Base-by-base conservation (phyloP, 2,888 invertebrate species). In the Rhopalosiphum nymphaeae region DNA sequence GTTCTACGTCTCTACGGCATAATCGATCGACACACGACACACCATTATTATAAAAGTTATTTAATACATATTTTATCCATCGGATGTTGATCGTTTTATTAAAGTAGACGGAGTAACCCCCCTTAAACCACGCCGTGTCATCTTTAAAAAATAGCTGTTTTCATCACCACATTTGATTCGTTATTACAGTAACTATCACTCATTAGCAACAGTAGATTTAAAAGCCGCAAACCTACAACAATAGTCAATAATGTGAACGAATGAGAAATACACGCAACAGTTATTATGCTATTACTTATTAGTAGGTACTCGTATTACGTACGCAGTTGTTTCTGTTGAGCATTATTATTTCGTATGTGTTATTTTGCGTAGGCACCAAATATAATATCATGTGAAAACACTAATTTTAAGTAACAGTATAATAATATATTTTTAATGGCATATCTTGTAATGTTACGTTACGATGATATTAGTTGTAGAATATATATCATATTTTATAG, bases 381-480 rank as follows among this genome's bases (percentile, higher is more conserved):
- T 44, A 13, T 44, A 44, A 85, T 85, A 44, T 44, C 85, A 85
- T 85, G 44, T 85, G 44, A 78, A 78, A 44, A 44, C 85, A 85
- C 29, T 26, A 44, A 44, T 36, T 78, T 78, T 36, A 36, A 78
- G 36, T 36, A 36, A 78, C 36, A 78, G 49, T 86, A 86, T 53
- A 53, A 49, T 53, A n/a, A 89, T 89, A 89, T 26, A 89, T 89
- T 89, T 89, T 89, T 89, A 89, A 89, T 89, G 53, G 26, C 53
- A 26, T 36, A 56, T 56, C 53, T 53, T 11, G 53, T 89, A 36
- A 53, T 36, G 36, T 53, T 88, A 36, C 25, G 53, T n/a, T 25
- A 49, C 49, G 36, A 36, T 36, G 53, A 36, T 25, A 36, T 36
- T n/a, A 88, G 53, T 53, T 53, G 88, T 88, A 25, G 36, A 36